Evolutionary conservation across 2,113 vertebrate genomes (phyloP), one percentile per base, ranked within the genome.

Genomic region (Trematocara nigrifrons): DNA sequence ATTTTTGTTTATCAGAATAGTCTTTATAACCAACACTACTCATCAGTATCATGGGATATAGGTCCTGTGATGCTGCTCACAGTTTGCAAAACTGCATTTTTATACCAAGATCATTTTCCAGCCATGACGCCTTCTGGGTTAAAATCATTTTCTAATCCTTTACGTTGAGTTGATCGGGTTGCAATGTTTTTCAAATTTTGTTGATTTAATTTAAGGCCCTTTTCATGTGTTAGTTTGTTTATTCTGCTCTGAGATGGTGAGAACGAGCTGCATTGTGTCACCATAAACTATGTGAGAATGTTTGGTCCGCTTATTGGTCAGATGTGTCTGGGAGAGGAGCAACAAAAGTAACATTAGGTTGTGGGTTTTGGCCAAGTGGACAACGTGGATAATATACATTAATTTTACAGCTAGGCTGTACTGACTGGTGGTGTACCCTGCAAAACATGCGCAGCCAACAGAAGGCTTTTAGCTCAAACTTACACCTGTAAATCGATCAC

Each of bases 81-180:
- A 35, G 59, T 4, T 16, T 4, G 16, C 16, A 64, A 7, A 64
- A 35, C 59, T 64, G 16, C 31, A 64, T 64, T 64, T 64, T 64
- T 35, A 35, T 64, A 2, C 35, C 61, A 42, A 3, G 4, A 20
- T 69, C 38, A 15, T 71, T 20, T 15, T 71, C 12, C 15, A 42
- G 64, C n/a, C 38, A 15, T 0, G 4, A 13, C 0, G 0, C 33
- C 6, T n/a, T 40, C 61, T 40, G 61, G 10, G 10, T 20, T 66
- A 20, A 66, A 66, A 66, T 66, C 1, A 66, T 3, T 40, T 66
- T 20, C 61, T 66, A 40, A 66, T 69, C n/a, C 4, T 42, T 69
- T 5, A 42, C 4, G 11, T 69, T 45, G 64, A 45, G 5, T 0
- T 42, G 64, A 45, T 45, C 1, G 1, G 38, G 38, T 71, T 45